Evolutionary conservation across 1,140 invertebrate species (phyloP).

Genomic region (Phthorimaea operculella): DNA sequence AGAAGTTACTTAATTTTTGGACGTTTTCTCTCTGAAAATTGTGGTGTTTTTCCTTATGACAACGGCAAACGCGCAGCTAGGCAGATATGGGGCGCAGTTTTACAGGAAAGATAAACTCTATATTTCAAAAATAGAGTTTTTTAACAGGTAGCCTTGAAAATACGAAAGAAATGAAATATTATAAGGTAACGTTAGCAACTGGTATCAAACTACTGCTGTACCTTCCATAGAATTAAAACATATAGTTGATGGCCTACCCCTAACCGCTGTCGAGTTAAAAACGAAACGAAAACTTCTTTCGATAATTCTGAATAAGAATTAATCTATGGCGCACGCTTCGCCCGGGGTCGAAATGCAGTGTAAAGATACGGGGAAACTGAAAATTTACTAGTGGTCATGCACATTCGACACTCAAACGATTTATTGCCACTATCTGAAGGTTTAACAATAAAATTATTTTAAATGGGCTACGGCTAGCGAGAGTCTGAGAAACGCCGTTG

Average conservation of each 20-base stretch:
- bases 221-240: no score
- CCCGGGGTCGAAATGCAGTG: conserved; percentile 26
- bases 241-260: not conserved
- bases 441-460: conserved; percentile 43
- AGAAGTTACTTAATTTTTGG: no score
- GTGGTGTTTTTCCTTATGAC: no score
- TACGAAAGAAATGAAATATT: no score
- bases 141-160: no score
- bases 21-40: no score
- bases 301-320: conserved; percentile 27
- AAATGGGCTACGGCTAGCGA: conserved; percentile 17
- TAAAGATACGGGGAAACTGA: conserved; percentile 30
- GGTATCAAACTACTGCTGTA: not conserved
- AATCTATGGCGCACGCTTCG: conserved; percentile 35
- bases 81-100: no score
- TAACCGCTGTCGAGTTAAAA: conserved; percentile 14
- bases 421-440: conserved; percentile 42
- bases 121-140: no score
- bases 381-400: conserved; percentile 44
- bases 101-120: no score
- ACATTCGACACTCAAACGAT: conserved; percentile 24
- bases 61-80: no score
- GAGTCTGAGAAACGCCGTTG: no score
- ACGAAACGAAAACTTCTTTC: conserved; percentile 24
- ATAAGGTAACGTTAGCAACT: no score